Conservation (phyloP, 2,888 invertebrate species). For the Plagodis pulveraria region DNA sequence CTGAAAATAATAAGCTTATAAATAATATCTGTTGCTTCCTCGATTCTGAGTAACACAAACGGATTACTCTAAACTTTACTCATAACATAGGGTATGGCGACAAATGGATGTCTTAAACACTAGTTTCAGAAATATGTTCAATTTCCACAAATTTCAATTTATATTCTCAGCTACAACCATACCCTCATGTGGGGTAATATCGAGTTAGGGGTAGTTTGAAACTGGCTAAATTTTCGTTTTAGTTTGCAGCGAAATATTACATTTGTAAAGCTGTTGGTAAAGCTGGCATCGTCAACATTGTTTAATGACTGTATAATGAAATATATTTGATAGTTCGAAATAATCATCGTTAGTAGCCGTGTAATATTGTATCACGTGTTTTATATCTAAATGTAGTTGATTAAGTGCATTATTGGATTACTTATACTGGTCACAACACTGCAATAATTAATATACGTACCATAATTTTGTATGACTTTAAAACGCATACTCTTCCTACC, state of each 20-base stretch:
- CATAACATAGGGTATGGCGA: not conserved
- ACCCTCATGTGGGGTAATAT: slow-evolving; percentile 45
- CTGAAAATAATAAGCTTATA: no score
- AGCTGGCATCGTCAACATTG: slow-evolving; percentile 30
- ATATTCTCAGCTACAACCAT: slow-evolving; percentile 34
- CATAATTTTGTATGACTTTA: no score
- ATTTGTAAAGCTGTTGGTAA: slow-evolving; percentile 44
- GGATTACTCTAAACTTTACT: not conserved
- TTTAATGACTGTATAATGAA: not conserved
- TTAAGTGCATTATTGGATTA: no score
- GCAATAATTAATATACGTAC: no score
- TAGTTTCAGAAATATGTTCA: slow-evolving; percentile 3
- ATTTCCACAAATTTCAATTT: slow-evolving; percentile 29
- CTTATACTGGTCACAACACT: no score
- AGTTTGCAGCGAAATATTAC: slow-evolving; percentile 45
- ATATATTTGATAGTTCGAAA: not conserved
- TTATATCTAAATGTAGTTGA: no score
- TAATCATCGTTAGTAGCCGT: not conserved
- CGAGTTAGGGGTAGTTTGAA: slow-evolving; percentile 50
- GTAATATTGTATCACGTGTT: not conserved
- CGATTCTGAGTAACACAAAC: no score
- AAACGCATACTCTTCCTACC: no score
- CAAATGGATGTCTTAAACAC: not conserved
- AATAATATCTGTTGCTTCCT: no score
- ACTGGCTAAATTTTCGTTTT: slow-evolving; percentile 49